These are phyloP conservation scores for Oedothorax gibbosus DNA, from an alignment of 1,140 invertebrate species.

Conservation along the genomic window DNA sequence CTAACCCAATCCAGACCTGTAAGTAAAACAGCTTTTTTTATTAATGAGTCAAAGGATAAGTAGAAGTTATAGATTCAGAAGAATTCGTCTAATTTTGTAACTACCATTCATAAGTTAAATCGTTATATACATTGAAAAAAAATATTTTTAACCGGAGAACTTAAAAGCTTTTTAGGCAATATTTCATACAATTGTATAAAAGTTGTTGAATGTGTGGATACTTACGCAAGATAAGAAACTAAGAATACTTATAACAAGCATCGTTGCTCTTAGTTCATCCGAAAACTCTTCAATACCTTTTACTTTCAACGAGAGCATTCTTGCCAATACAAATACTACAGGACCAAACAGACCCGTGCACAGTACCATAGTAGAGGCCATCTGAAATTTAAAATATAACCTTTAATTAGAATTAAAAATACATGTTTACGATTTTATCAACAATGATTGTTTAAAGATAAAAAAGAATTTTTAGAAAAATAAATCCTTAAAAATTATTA, in stretches of 20 bases:
- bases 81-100: no score
- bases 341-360: constrained; percentile 95
- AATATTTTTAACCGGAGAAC: neutral
- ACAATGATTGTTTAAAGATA: no score
- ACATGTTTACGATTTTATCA: no score
- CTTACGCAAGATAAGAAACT: constrained; percentile 81
- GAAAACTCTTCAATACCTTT: constrained; percentile 65
- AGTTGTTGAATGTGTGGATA: constrained; percentile 67
- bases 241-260: constrained; percentile 85
- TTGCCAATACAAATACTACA: constrained; percentile 94
- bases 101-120: no score
- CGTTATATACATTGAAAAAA: neutral
- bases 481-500: no score
- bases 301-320: constrained; percentile 82
- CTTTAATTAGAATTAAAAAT: no score
- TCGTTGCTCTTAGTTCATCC: constrained; percentile 78
- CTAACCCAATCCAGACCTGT: constrained; percentile 44
- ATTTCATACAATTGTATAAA: neutral
- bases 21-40: neutral
- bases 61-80: no score
- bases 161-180: neutral
- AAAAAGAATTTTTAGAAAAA: no score
- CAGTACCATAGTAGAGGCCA: constrained; percentile 68
- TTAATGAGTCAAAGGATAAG: no score
- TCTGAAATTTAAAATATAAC: constrained; percentile 19